These are phyloP conservation scores for Opisthograptis luteolata DNA, from an alignment of 2,888 invertebrate genomes.

Conservation along the genomic window DNA sequence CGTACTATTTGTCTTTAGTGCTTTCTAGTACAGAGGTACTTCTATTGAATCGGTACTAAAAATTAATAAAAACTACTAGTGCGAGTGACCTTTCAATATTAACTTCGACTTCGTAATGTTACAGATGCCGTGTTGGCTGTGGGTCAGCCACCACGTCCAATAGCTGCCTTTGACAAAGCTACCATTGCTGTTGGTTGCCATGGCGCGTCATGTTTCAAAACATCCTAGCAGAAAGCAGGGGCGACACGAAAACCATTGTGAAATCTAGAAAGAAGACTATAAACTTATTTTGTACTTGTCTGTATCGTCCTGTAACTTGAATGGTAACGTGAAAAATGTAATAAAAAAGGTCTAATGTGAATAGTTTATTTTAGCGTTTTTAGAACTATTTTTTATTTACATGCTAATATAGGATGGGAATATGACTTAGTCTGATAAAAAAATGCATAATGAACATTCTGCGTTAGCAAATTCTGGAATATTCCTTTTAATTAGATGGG, in stretches of 20 bases:
- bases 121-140: constrained; percentile 77
- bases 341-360: constrained; percentile 33
- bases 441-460: no score
- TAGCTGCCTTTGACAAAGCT: constrained; percentile 75
- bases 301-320: constrained; percentile 23
- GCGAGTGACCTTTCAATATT: no score
- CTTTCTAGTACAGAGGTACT: no score
- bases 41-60: no score
- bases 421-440: no score
- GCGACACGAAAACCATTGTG: neutral
- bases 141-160: constrained; percentile 74
- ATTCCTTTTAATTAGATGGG: no score
- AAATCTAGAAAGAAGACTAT: neutral
- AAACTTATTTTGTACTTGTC: constrained; percentile 1
- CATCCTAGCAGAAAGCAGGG: neutral
- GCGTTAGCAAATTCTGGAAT: no score
- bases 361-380: neutral
- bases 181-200: constrained; percentile 65
- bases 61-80: no score
- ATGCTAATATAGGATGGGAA: no score
- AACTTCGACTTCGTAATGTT: constrained; percentile 7
- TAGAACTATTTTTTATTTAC: no score
- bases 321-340: constrained; percentile 34
- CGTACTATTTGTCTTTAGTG: no score
- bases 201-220: constrained; percentile 26